Base-by-base conservation (phyloP, 2,113 vertebrate species). In the Bothrops jararaca region DNA sequence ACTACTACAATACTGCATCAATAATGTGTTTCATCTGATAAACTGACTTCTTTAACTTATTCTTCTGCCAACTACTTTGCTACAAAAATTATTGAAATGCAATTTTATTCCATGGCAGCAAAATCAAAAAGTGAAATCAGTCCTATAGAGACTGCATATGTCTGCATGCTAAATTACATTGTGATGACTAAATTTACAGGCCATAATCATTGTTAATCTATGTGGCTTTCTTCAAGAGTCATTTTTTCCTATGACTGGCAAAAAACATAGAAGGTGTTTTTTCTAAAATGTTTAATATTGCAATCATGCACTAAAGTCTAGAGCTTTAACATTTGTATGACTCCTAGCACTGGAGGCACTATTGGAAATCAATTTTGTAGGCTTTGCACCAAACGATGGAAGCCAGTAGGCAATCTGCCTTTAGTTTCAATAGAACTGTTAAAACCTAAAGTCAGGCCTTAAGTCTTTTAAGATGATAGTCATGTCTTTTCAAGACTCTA, bases 31-130 rank as follows among this genome's bases (percentile, higher is more conserved):
- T 45, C 9, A 85, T 85, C 39, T 91, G 3, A 39, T 57, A 29
- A 39, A 86, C 8, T 39, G 45, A 2, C 13, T 86, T 22, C 18
- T 80, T 42, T 80, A 80, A 42, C 54, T n/a, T 8, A 42, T 53
- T 88, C n/a, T 53, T 53, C 53, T 88, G 45, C 50, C 86, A 52
- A n/a, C 56, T 42, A 50, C 42, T 22, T 23, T 23, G 0, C 91
- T 96, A 26, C 89, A 45, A 92, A 92, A 93, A 54, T 53, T 24
- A 88, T 39, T 34, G 92, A 93, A 96, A 90, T 34, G 1, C 89
- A 93, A 95, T 60, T 90, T 29, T 92, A 90, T 12, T 94, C 56
- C 42, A 85, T 18, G 6, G 86, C 86, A 94, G 80, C 93, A 93
- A 95, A 94, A 92, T 39, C 57, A 0, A 26, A 26, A 93, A 74